Conservation (phyloP, 1,140 invertebrate species). For the Drosophila nikananu region DNA sequence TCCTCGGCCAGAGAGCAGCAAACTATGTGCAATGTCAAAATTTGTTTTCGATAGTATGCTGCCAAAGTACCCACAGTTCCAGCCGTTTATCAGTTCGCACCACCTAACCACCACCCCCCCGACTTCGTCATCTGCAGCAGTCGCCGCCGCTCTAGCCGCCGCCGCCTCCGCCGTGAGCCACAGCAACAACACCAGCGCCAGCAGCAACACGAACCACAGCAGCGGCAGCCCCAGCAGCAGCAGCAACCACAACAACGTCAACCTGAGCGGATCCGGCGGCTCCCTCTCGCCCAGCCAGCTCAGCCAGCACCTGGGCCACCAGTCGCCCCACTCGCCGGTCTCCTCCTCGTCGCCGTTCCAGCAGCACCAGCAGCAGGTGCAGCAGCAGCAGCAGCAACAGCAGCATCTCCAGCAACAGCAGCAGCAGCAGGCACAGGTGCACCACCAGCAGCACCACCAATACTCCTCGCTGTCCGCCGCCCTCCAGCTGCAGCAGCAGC, state of each 20-base stretch:
- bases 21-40: conserved; percentile 94
- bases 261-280: conserved; percentile 82
- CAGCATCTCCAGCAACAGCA: conserved; percentile 43
- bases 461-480: conserved; percentile 80
- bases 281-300: conserved; percentile 75
- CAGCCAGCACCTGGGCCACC: conserved; percentile 70
- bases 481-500: conserved; percentile 79
- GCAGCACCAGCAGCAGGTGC: conserved; percentile 46
- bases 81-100: conserved; percentile 87
- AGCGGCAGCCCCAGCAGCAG: conserved; percentile 65
- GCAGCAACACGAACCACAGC: conserved; percentile 34
- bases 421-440: conserved; percentile 55
- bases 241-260: conserved; percentile 85
- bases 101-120: conserved; percentile 86
- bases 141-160: conserved; percentile 84
- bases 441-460: conserved; percentile 71
- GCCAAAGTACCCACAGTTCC: conserved; percentile 95
- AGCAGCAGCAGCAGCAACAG: conserved; percentile 21
- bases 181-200: conserved; percentile 85
- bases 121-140: conserved; percentile 87
- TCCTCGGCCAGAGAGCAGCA: conserved; percentile 74
- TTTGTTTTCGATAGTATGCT: conserved; percentile 98
- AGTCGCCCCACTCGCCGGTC: conserved; percentile 80
- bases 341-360: conserved; percentile 80
- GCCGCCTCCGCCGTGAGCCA: conserved; percentile 83